Evolutionary conservation across 2,797 vertebrate genomes (phyloP).

Genomic region (Linurgus olivaceus): DNA sequence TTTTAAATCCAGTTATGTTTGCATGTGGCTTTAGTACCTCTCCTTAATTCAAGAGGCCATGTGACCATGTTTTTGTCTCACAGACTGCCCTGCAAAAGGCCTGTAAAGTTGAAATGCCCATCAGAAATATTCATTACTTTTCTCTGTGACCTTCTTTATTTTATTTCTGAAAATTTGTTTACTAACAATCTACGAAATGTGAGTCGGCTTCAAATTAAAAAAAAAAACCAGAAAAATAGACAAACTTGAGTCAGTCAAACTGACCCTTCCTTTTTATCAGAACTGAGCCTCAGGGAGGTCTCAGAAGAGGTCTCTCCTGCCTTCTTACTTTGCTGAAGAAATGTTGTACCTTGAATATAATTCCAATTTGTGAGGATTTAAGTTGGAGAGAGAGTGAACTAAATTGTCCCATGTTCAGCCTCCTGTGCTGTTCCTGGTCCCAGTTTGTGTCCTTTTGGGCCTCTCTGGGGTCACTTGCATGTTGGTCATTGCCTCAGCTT

Average conservation of each 20-base stretch:
- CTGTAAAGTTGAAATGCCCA: not conserved
- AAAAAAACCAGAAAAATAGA: not conserved
- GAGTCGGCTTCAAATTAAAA: not conserved
- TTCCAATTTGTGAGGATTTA: not conserved
- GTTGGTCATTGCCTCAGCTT: not conserved
- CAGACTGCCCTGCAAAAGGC: not conserved
- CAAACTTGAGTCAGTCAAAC: not conserved
- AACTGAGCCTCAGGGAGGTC: not conserved
- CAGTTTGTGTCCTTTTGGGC: not conserved
- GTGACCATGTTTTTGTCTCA: not conserved
- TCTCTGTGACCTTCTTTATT: not conserved
- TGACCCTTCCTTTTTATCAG: not conserved
- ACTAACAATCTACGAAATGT: not conserved
- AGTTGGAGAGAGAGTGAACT: not conserved
- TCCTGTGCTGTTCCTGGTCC: not conserved
- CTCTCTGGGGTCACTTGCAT: not conserved
- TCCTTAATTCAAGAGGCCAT: not conserved
- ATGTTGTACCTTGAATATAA: not conserved
- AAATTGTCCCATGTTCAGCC: not conserved
- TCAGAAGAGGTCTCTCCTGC: not conserved
- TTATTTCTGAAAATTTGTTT: not conserved
- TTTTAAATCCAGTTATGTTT: conserved; percentile 9
- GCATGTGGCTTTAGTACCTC: not conserved
- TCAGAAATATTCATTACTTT: not conserved
- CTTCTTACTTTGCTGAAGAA: not conserved